Conservation (phyloP, 2,113 vertebrate species). For the Callithrix jacchus region DNA sequence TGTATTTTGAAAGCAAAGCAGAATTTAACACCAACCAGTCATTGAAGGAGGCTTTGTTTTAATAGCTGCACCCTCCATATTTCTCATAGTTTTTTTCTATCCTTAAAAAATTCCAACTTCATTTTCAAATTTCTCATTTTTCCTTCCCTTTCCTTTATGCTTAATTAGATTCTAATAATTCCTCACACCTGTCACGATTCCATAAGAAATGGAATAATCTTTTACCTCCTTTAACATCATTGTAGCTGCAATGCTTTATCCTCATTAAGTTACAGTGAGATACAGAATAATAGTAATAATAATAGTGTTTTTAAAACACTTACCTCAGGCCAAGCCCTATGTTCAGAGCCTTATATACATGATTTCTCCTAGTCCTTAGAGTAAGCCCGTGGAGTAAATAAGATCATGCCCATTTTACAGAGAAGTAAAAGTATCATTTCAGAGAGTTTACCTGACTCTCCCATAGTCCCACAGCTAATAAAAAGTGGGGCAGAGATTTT, state of each 20-base stretch:
- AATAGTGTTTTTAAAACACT: background rate
- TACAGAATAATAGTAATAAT: background rate
- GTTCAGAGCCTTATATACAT: background rate
- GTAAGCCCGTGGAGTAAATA: background rate
- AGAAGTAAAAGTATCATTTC: background rate
- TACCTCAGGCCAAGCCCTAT: background rate
- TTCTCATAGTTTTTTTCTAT: background rate
- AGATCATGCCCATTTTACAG: background rate
- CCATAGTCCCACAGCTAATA: background rate
- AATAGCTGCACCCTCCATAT: background rate
- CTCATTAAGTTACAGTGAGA: background rate
- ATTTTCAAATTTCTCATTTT: conserved; percentile 1
- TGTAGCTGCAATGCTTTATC: background rate
- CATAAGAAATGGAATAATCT: background rate
- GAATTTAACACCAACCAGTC: background rate
- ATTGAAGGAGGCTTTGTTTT: background rate
- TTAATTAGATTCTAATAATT: background rate
- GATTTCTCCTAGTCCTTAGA: background rate
- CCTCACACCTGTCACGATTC: background rate
- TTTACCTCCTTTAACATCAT: background rate
- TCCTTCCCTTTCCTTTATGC: background rate
- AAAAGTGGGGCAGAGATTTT: background rate
- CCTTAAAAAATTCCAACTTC: conserved; percentile 2
- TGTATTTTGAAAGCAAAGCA: conserved; percentile 46
- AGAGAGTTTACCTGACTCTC: background rate